Evolutionary conservation across 53 echinoderm and acorn worm species (phyloP).

Genomic region (Astropecten irregularis): DNA sequence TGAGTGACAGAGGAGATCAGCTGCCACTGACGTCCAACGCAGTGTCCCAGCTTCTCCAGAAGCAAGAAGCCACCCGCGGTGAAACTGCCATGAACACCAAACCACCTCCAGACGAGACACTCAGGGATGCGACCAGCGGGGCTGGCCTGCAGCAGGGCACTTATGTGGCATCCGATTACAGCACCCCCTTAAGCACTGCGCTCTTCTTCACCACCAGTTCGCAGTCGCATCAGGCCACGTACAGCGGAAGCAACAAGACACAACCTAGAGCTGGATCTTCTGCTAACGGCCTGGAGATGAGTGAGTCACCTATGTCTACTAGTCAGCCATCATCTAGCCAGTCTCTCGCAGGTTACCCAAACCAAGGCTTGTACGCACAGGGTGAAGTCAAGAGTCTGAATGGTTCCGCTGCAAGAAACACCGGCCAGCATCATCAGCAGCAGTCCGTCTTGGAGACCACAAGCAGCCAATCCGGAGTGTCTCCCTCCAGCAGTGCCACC

Average conservation of each 20-base stretch:
- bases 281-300: neutral
- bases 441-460: neutral
- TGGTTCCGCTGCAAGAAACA: neutral
- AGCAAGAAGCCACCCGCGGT: neutral
- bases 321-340: constrained; percentile 35
- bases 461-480: neutral
- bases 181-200: neutral
- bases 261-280: neutral
- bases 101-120: too few species aligned
- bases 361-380: neutral
- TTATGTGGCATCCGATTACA: neutral
- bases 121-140: too few species aligned
- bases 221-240: constrained; percentile 8
- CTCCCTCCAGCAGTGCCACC: neutral
- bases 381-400: neutral
- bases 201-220: neutral
- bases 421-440: neutral
- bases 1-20: neutral
- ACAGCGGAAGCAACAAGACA: neutral
- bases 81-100: neutral
- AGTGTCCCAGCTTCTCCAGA: neutral
- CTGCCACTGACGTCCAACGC: too few species aligned
- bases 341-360: neutral
- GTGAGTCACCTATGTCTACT: neutral
- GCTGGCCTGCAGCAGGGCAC: neutral